phyloP scores from a whole-genome alignment of 2,888 invertebrate genomes.

The Loripinus fragilis region DNA sequence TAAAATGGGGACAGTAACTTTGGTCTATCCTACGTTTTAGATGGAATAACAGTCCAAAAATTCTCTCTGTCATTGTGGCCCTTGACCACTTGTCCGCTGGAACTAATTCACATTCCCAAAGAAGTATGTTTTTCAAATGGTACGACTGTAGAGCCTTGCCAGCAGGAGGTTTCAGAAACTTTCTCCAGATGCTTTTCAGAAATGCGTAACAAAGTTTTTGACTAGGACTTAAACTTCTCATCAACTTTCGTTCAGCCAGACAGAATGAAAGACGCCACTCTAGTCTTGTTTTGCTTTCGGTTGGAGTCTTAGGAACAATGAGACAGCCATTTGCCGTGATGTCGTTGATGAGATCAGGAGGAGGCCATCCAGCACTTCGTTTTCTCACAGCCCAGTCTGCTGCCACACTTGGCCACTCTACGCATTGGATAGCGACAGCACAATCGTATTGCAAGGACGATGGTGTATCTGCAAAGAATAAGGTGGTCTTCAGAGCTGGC shows the following conservation, averaged over 20 bases:
- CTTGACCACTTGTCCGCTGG: slow-evolving; percentile 18
- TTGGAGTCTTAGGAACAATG: slow-evolving; percentile 35
- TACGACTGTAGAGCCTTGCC: slow-evolving; percentile 38
- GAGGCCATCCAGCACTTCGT: slow-evolving; percentile 24
- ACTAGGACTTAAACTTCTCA: slow-evolving; percentile 16
- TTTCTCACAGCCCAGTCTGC: slow-evolving; percentile 15
- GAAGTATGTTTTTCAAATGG: slow-evolving; percentile 35
- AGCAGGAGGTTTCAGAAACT: slow-evolving; percentile 33
- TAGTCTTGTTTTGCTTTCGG: slow-evolving; percentile 17
- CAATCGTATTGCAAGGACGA: slow-evolving; percentile 33
- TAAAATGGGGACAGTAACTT: slow-evolving; percentile 32
- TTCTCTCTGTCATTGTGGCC: slow-evolving; percentile 12
- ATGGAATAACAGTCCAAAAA: slow-evolving; percentile 26
- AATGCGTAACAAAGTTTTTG: slow-evolving; percentile 32
- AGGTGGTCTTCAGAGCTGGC: slow-evolving; percentile 28
- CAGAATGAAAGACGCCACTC: slow-evolving; percentile 43
- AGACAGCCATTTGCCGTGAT: slow-evolving; percentile 28
- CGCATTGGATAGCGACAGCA: slow-evolving; percentile 26
- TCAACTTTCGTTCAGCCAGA: slow-evolving; percentile 32
- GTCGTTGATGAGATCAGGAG: neutral
- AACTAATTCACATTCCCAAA: slow-evolving; percentile 40
- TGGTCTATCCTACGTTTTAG: slow-evolving; percentile 24
- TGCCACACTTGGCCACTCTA: slow-evolving; percentile 33
- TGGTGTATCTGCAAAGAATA: neutral
- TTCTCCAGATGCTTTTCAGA: slow-evolving; percentile 39